phyloP scores from a whole-genome alignment of 2,113 vertebrate species.

The Lepus americanus region DNA sequence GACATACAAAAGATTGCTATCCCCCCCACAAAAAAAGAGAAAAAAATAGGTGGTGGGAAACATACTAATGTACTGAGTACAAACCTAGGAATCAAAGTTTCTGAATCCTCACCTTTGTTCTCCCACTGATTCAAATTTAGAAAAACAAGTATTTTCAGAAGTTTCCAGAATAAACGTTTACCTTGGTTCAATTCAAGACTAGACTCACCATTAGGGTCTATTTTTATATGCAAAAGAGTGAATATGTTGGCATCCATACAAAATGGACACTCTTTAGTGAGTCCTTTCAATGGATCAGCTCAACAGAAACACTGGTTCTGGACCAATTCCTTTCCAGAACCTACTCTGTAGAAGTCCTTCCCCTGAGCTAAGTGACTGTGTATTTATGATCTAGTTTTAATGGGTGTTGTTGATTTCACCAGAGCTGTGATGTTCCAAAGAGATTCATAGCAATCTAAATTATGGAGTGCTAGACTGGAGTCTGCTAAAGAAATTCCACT shows the following conservation, averaged over 20 bases:
- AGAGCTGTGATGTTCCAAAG: slow-evolving; percentile 23
- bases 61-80: slow-evolving; percentile 47
- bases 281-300: slow-evolving; percentile 39
- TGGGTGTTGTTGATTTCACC: slow-evolving; percentile 48
- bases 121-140: slow-evolving; percentile 62
- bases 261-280: slow-evolving; percentile 67
- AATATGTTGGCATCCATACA: slow-evolving; percentile 61
- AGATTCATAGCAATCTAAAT: slow-evolving; percentile 57
- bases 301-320: slow-evolving; percentile 60
- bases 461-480: slow-evolving; percentile 42
- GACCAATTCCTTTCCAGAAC: slow-evolving; percentile 51
- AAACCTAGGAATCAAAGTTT: slow-evolving; percentile 57
- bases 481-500: slow-evolving; percentile 24
- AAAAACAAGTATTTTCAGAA: slow-evolving; percentile 66
- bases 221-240: slow-evolving; percentile 67
- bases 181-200: slow-evolving; percentile 63
- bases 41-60: slow-evolving; percentile 33
- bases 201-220: slow-evolving; percentile 52
- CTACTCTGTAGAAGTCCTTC: slow-evolving; percentile 48
- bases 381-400: slow-evolving; percentile 66
- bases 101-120: slow-evolving; percentile 66
- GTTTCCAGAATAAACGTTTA: slow-evolving; percentile 71
- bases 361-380: slow-evolving; percentile 53
- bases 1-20: not conserved
- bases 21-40: not conserved